A percentile compares a stretch with the other conserved stretches of the same genome.
These are phyloP conservation scores for Wasmannia auropunctata DNA, from an alignment of 1,140 invertebrate species.

Conservation along the genomic window DNA sequence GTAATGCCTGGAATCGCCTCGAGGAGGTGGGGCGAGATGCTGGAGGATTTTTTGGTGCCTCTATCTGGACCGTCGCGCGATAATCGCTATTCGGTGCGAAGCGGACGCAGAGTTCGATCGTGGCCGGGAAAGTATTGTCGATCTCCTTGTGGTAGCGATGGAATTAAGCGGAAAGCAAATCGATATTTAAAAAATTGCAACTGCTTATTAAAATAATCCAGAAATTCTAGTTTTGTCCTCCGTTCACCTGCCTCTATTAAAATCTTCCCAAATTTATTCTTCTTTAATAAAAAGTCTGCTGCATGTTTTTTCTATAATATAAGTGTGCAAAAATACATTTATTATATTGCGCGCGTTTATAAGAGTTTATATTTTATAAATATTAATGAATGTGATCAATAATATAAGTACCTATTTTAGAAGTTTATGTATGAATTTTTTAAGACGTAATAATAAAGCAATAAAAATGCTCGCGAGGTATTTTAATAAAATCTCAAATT, in stretches of 20 bases:
- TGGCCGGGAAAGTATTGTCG: slow-evolving; percentile 43
- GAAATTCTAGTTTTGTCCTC: background rate
- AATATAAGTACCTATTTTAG: background rate
- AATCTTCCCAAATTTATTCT: background rate
- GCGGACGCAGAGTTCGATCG: slow-evolving; percentile 8
- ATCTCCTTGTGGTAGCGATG: background rate
- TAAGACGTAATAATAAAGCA: background rate
- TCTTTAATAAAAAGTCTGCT: background rate
- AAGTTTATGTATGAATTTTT: background rate
- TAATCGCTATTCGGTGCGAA: slow-evolving; percentile 68
- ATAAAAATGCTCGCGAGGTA: background rate
- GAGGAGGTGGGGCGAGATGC: slow-evolving; percentile 36
- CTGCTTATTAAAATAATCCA: background rate
- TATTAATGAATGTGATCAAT: background rate
- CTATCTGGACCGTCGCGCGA: slow-evolving; percentile 51
- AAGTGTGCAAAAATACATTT: background rate
- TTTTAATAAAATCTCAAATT: background rate
- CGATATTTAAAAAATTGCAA: background rate
- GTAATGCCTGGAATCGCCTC: slow-evolving; percentile 45
- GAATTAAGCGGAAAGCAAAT: slow-evolving; percentile 17
- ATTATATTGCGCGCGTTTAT: background rate
- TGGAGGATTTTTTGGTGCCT: slow-evolving; percentile 51
- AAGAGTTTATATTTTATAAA: background rate
- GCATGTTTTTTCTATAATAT: background rate
- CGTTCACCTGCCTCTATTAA: background rate